Conservation (phyloP, 2,797 vertebrate species). For the Microcaecilia unicolor region DNA sequence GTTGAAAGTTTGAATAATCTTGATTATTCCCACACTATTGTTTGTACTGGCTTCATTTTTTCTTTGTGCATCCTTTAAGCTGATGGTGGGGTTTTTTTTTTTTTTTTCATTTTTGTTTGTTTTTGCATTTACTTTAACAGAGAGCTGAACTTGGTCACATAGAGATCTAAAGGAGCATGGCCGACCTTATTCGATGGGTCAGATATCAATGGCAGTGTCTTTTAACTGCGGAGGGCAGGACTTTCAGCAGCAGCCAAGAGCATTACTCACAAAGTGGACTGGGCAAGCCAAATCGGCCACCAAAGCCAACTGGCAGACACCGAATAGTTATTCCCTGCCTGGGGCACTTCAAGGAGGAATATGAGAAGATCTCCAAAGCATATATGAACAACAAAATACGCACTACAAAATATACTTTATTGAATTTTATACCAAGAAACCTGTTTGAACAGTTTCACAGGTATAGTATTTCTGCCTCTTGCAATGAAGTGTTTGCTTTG, state of each 20-base stretch:
- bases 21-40: too few relatives aligned
- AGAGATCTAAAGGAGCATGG: constrained; percentile 44
- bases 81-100: too few relatives aligned
- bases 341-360: constrained; percentile 61
- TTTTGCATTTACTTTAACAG: constrained; percentile 12
- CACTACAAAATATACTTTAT: constrained; percentile 83
- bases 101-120: too few relatives aligned
- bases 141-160: neutral
- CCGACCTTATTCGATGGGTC: constrained; percentile 59
- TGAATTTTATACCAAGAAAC: constrained; percentile 89
- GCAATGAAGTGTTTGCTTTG: too few relatives aligned
- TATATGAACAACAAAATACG: constrained; percentile 76
- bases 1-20: too few relatives aligned
- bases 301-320: constrained; percentile 45
- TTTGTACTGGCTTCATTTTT: too few relatives aligned
- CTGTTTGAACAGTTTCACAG: constrained; percentile 94
- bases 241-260: constrained; percentile 24
- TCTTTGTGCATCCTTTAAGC: too few relatives aligned
- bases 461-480: too few relatives aligned
- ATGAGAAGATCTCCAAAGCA: constrained; percentile 53
- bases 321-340: constrained; percentile 66
- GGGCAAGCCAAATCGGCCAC: constrained; percentile 1
- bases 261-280: constrained; percentile 1
- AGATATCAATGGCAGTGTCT: constrained; percentile 56
- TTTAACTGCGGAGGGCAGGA: constrained; percentile 20